These are phyloP conservation scores for Gambusia holbrooki DNA, from an alignment of 2,113 vertebrate species.

Conservation along the genomic window DNA sequence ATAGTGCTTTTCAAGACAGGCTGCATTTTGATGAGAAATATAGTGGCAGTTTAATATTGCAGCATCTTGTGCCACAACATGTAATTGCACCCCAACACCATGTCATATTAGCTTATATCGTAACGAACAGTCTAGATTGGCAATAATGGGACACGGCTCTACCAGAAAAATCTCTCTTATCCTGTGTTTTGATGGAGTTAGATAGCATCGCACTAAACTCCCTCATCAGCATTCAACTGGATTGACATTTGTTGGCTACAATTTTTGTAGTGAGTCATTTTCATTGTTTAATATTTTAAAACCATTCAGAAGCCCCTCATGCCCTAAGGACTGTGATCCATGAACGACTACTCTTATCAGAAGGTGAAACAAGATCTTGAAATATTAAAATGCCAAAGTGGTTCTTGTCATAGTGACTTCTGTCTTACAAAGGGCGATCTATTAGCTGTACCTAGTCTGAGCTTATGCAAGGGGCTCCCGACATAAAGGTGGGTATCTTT, in stretches of 20 bases:
- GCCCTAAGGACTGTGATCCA: neutral
- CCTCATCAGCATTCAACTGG: neutral
- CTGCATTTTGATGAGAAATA: neutral
- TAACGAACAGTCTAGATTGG: neutral
- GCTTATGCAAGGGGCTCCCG: neutral
- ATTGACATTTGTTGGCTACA: neutral
- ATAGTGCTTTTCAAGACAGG: neutral
- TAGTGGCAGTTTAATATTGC: neutral
- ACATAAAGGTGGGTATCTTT: neutral
- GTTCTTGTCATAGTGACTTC: neutral
- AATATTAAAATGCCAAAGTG: neutral
- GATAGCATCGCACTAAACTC: neutral
- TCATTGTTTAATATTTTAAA: constrained; percentile 4
- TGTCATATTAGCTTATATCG: neutral
- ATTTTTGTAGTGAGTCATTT: neutral
- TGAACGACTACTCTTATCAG: neutral
- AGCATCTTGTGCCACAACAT: neutral
- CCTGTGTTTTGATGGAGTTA: neutral
- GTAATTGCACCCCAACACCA: neutral
- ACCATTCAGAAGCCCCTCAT: neutral
- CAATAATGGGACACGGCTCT: neutral
- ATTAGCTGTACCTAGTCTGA: neutral
- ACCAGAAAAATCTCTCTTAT: neutral
- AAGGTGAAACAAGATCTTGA: neutral
- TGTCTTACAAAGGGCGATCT: neutral